Percentiles rank a stretch among this genome's conserved stretches.
These are phyloP conservation scores for Ernsta delagoae DNA, from an alignment of 2,888 invertebrate species.

Conservation along the genomic window DNA sequence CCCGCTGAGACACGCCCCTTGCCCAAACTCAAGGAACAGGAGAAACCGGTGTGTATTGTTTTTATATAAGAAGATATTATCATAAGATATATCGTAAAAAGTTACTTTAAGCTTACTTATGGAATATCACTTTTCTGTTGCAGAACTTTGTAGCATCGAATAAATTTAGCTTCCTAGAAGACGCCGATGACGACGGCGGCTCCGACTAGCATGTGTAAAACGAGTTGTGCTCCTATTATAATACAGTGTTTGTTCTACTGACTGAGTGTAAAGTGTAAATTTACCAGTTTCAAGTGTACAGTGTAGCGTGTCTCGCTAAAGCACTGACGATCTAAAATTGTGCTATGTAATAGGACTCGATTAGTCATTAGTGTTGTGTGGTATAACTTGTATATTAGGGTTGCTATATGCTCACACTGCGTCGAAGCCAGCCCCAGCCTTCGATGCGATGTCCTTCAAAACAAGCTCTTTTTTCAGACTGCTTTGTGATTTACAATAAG, in stretches of 20 bases:
- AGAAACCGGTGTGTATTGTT: constrained; percentile 85
- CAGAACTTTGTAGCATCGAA: constrained; percentile 91
- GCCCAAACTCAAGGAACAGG: constrained; percentile 90
- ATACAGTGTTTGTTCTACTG: constrained; percentile 64
- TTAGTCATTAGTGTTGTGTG: constrained; percentile 73
- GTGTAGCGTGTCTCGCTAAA: constrained; percentile 60
- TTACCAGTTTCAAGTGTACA: constrained; percentile 72
- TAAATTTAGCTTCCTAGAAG: constrained; percentile 90
- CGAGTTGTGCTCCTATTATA: constrained; percentile 49
- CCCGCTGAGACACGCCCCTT: constrained; percentile 61
- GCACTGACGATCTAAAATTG: constrained; percentile 69
- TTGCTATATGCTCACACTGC: constrained; percentile 67
- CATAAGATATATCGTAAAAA: too few species aligned
- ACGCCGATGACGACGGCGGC: constrained; percentile 86
- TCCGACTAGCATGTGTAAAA: constrained; percentile 65
- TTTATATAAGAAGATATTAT: too few species aligned
- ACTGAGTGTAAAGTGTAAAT: constrained; percentile 83
- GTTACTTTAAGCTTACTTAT: too few species aligned
- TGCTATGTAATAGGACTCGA: constrained; percentile 73
- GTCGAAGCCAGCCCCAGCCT: constrained; percentile 75
- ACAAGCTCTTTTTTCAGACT: constrained; percentile 33
- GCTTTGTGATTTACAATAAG: constrained; percentile 32
- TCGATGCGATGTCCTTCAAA: constrained; percentile 49
- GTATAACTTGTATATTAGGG: constrained; percentile 63
- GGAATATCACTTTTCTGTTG: constrained; percentile 50